Base-by-base conservation (phyloP, 2,113 vertebrate genomes). In the Campylomormyrus numenius region DNA sequence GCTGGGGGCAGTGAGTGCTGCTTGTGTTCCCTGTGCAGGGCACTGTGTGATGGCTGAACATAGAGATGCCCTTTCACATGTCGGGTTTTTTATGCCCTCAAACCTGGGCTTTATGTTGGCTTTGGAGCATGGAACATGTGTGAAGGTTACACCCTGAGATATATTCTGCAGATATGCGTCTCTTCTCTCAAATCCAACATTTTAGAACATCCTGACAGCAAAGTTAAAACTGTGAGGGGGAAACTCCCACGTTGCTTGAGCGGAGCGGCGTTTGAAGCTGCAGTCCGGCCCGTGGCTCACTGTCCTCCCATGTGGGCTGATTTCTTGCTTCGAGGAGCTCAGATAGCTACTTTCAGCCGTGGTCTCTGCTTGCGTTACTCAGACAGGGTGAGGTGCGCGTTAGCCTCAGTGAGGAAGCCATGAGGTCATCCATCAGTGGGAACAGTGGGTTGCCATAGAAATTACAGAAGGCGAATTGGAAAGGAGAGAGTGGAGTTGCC, bases 401-500 rank as follows among this genome's bases (percentile, higher is more conserved):
- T 58, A 90, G 58, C 53, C 50, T 53, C 66, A 66, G 85, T 21
- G 58, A 90, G 90, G 88, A 91, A 91, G 91, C 89, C 91, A 88
- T 89, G 90, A 88, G 89, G 89, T 90, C 89, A 87, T 84, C 88
- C 90, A 90, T 88, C 91, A 89, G 83, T 90, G 91, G 88, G 90
- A 89, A 92, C 91, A 70, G 53, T 91, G 91, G 91, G 92, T 94
- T 94, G 92, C 93, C 92, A 94, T 94, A 94, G 93, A 93, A 94
- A 94, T 94, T 87, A 85, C 83, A 90, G 58, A 85, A 45, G 48
- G 80, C 35, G 56, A 90, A 80, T 58, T 88, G 83, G 85, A 89
- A 70, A 80, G 85, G 49, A 52, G 53, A 88, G 83, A 88, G 49
- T 42, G 90, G 91, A 62, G 93, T 92, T 91, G 90, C 92, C 93